Evolutionary conservation across 2,888 invertebrate genomes (phyloP), one percentile per base, ranked within the genome.

Genomic region (Neocrepidodera transversa): DNA sequence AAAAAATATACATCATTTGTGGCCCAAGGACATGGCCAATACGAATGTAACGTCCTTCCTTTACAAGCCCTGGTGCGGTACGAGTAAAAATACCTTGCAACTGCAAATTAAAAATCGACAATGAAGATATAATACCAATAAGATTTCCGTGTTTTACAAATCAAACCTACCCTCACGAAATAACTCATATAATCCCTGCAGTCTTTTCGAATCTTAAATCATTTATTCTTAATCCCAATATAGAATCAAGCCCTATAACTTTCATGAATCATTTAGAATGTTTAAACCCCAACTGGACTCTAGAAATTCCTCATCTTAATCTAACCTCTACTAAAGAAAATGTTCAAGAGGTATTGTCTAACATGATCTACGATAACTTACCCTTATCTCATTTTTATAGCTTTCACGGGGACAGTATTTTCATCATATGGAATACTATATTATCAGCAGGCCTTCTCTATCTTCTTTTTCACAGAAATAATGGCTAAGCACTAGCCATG

Each of bases 161-260:
- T 10, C 7, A 13, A 13, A 20, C 45, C 11, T 8, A 7, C n/a
- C 10, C 3, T 23, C 13, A 32, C 1, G 36, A 42, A 57, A 20
- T 40, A 17, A 54, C 42, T 2, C 54, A 62, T 17, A 60, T 60
- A 16, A 40, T 40, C 18, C 60, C 60, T 1, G 60, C 56, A 2
- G 56, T 51, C 1, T 57, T 45, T 50, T 58, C 58, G n/a, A 61
- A 51, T 13, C 11, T 61, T 2, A 52, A 54, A 35, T 57, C 20
- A 10, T 61, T 57, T 17, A 32, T 61, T 11, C 47, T 58, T 3
- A 61, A 61, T 11, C 58, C 62, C 5, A 58, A 48, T 17, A 1
- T 38, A 8, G 13, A 40, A 30, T 13, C 26, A 7, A 58, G 47
- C 35, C 32, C 49, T 1, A 53, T 49, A 23, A 38, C 20, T 2